A percentile compares a stretch with the other conserved stretches of the same genome.
These are phyloP conservation scores for Tortricodes alternella DNA, from an alignment of 2,888 invertebrate genomes.

Conservation along the genomic window DNA sequence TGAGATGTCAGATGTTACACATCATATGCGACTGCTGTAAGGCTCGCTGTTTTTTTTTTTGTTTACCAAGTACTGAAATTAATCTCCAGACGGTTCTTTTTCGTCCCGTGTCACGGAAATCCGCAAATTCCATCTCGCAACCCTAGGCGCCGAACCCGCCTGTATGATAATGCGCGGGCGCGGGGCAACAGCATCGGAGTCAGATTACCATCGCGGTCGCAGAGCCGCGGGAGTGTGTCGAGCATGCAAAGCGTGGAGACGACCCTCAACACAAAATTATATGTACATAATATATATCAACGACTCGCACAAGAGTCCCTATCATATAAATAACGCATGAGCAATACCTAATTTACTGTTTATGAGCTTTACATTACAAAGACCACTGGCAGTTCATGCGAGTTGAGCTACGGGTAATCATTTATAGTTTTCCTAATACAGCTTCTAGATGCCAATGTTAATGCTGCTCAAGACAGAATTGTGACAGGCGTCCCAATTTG, in stretches of 20 bases:
- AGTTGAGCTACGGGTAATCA: not conserved
- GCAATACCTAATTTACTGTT: not conserved
- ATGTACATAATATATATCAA: not conserved
- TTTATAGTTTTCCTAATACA: slow-evolving; percentile 8
- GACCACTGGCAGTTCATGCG: not conserved
- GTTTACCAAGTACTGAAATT: too few species aligned
- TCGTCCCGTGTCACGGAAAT: too few species aligned
- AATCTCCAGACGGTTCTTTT: too few species aligned
- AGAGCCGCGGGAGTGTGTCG: not conserved
- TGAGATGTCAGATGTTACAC: too few species aligned
- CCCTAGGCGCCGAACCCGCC: too few species aligned
- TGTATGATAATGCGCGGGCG: slow-evolving; percentile 36
- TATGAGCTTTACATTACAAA: not conserved
- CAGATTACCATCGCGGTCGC: slow-evolving; percentile 46
- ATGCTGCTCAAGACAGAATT: slow-evolving; percentile 14
- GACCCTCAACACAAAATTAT: not conserved
- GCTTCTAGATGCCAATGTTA: not conserved
- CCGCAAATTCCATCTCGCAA: too few species aligned
- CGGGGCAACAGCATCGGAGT: slow-evolving; percentile 40
- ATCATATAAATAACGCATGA: not conserved
- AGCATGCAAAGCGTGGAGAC: slow-evolving; percentile 17
- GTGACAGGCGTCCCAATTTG: slow-evolving; percentile 12
- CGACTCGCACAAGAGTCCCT: not conserved
- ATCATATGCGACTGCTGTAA: too few species aligned
- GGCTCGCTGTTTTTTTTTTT: too few species aligned